Evolutionary conservation across 2,797 vertebrate species (phyloP), one percentile per base, ranked within the genome.

Genomic region (Psittacula echo): DNA sequence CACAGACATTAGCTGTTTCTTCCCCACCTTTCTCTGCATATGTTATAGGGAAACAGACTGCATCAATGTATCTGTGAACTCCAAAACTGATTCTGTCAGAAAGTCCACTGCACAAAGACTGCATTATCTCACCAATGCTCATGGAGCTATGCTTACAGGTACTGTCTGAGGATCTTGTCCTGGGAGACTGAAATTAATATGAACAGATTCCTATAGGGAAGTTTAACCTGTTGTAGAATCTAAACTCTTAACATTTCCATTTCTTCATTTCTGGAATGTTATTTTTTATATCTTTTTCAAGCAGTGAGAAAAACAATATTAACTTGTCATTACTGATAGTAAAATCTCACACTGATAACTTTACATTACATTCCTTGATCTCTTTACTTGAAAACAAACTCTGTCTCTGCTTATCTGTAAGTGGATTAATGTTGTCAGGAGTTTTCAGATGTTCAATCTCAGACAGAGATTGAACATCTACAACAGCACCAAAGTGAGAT

Each of bases 41-140:
- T 2, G 1, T 53, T 45, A 26, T 3, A 3, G 9, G 12, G 9
- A 19, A 64, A 60, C 2, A 58, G 30, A 16, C 10, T 30, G 9
- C 24, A 18, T 11, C 5, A 1, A 37, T 8, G 9, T 17, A 26
- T 27, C 45, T 37, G 48, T n/a, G 50, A 60, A 26, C 34, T 61
- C 41, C 58, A 78, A 37, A 50, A 32, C 13, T 5, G 7, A 39
- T 54, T 78, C 42, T 56, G 3, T 45, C 39, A 62, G 47, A 37
- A 82, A 73, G n/a, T 34, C 5, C 32, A 9, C 17, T 6, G 34
- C 32, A 13, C 29, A 70, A 74, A 80, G 29, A 3, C 18, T 50
- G 13, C 22, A 8, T 60, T 32, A 39, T 9, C 27, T 67, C 80
- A 10, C 9, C 37, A n/a, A 0, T 2, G 1, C 11, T 53, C 23